A percentile compares a stretch with the other conserved stretches of the same genome.
These are phyloP conservation scores for Zaprionus inermis DNA, from an alignment of 1,140 invertebrate genomes.

Conservation along the genomic window DNA sequence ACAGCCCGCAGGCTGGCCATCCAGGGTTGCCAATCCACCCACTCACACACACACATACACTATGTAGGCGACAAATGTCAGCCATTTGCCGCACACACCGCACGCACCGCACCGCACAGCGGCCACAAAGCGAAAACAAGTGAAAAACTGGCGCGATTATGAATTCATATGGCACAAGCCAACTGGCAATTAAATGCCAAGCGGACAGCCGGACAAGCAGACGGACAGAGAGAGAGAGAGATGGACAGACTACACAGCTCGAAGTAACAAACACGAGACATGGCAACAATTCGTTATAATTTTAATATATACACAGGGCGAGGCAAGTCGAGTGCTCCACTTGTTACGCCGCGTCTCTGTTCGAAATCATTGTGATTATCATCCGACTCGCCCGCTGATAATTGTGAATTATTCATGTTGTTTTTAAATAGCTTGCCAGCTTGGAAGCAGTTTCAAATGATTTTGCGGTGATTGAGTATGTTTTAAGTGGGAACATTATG, in stretches of 20 bases:
- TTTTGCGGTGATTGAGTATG: not conserved
- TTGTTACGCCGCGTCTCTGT: not conserved
- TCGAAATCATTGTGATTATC: not conserved
- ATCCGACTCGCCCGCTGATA: not conserved
- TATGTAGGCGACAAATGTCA: conserved; percentile 19
- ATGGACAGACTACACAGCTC: not conserved
- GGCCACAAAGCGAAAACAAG: conserved; percentile 13
- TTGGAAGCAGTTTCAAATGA: too few species aligned
- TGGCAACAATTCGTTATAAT: conserved; percentile 11
- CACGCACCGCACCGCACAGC: not conserved
- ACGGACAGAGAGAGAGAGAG: not conserved
- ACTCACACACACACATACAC: not conserved
- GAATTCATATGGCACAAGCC: conserved; percentile 46
- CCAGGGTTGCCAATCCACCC: not conserved
- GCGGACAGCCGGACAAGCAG: not conserved
- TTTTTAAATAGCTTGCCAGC: not conserved
- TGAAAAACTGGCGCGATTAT: conserved; percentile 33
- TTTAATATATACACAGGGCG: not conserved
- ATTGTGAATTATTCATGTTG: conserved; percentile 5
- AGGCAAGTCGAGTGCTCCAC: not conserved
- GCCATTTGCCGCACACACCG: conserved; percentile 17
- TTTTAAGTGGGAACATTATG: not conserved
- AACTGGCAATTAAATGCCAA: conserved; percentile 23
- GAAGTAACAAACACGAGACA: conserved; percentile 1
- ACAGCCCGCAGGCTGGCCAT: not conserved